phyloP scores from a whole-genome alignment of 2,888 invertebrate species.

The Lepidocyrtinus sp. region DNA sequence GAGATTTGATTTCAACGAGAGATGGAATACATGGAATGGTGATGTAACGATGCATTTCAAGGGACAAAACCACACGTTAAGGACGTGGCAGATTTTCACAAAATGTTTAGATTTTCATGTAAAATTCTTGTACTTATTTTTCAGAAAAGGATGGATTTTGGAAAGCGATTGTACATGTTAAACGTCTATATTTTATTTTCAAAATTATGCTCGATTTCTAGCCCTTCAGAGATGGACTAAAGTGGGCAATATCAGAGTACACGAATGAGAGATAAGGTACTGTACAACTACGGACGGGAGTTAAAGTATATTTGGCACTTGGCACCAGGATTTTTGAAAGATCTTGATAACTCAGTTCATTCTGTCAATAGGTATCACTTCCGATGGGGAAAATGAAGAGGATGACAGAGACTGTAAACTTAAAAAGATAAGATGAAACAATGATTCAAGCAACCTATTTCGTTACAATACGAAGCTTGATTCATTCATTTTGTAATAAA shows the following conservation, averaged over 20 bases:
- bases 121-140: neutral
- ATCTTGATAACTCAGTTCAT: conserved; percentile 39
- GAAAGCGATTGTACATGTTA: neutral
- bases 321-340: too few species aligned
- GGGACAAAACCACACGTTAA: neutral
- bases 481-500: neutral
- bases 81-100: neutral
- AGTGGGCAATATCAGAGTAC: neutral
- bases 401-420: neutral
- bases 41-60: neutral
- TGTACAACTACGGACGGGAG: neutral
- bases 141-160: neutral
- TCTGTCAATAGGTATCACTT: conserved; percentile 27
- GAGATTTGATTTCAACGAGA: neutral
- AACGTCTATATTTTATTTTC: neutral
- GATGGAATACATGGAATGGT: neutral
- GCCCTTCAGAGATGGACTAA: neutral
- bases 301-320: too few species aligned
- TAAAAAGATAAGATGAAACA: too few species aligned
- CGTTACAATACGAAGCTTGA: neutral
- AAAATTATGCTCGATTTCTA: neutral
- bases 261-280: neutral
- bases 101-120: neutral
- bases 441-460: neutral
- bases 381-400: neutral